Conservation (phyloP, 2,888 invertebrate genomes). For the Argynnis bischoffii region DNA sequence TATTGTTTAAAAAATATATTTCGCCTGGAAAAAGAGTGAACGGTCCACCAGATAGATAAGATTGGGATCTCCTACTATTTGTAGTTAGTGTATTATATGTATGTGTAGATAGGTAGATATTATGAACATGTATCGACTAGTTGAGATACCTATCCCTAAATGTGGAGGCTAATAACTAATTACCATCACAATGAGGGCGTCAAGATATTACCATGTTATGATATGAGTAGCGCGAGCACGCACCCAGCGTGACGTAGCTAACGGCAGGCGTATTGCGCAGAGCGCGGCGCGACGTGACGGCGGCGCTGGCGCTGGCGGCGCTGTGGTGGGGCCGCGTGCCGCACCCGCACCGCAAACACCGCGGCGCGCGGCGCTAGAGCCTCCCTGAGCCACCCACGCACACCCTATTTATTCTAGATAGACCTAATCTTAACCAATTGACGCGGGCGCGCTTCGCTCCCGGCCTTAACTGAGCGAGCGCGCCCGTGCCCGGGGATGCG, state of each 20-base stretch:
- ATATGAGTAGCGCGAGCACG: constrained; percentile 5
- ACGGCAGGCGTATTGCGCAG: constrained; percentile 44
- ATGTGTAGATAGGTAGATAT: too few species aligned
- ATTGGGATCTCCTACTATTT: too few species aligned
- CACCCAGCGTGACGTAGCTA: constrained; percentile 2
- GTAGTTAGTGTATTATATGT: too few species aligned
- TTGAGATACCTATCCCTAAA: too few species aligned
- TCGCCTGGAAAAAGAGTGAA: too few species aligned
- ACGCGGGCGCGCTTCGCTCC: constrained; percentile 63
- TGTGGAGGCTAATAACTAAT: too few species aligned
- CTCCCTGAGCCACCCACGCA: constrained; percentile 66
- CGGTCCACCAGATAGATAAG: too few species aligned
- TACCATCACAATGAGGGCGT: not conserved
- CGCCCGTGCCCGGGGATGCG: constrained; percentile 56
- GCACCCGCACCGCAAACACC: constrained; percentile 77
- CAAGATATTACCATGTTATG: constrained; percentile 1
- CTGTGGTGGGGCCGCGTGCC: constrained; percentile 64
- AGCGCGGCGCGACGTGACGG: constrained; percentile 62
- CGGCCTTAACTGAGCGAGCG: constrained; percentile 63
- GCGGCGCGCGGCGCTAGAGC: constrained; percentile 82
- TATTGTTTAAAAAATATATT: too few species aligned
- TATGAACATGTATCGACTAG: too few species aligned
- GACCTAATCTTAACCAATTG: constrained; percentile 79
- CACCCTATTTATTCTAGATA: constrained; percentile 78
- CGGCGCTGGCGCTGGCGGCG: constrained; percentile 68